Evolutionary conservation across 2,888 invertebrate genomes (phyloP), one percentile per base, ranked within the genome.

Genomic region (Chrysolina oricalcia): DNA sequence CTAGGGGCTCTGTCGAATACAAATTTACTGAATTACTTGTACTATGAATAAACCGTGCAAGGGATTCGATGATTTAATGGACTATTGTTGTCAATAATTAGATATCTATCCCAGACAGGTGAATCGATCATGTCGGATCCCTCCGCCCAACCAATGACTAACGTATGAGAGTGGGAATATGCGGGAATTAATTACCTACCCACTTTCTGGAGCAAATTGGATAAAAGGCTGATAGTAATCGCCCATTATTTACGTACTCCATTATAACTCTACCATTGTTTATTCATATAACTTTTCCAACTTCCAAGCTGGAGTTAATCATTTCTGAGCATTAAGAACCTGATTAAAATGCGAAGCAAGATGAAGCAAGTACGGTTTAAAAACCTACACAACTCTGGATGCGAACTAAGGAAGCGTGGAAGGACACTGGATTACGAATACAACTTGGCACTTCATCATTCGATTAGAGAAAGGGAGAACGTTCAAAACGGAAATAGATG

Each of bases 261-360:
- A 53, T 53, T 53, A 21, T 23, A 13, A 19, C 53, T 21, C 21
- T 4, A 21, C 21, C 5, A 19, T 53, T 21, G 53, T 53, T 23
- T 6, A 53, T 53, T 53, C 53, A 13, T 21, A 53, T 53, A 53
- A 53, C 53, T 53, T 53, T 53, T 53, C 53, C 53, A 53, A 53
- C 53, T 53, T 53, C 53, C 21, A 13, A 53, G 15, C 11, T n/a
- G n/a, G 21, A 53, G n/a, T 50, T 50, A 15, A 15, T 48, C 48
- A 48, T n/a, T 48, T n/a, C 48, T 17, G 48, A 17, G 6, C 48
- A 17, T 53, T 21, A 21, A 53, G 13, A 21, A 53, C 53, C 19
- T 53, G 53, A 53, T 53, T 53, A 53, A 23, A 53, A 53, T 53
- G 9, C 23, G 53, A 19, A 53, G 21, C 21, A 53, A 21, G 21